phyloP scores from a whole-genome alignment of 1,140 invertebrate species.

The Lordiphosa stackelbergi region DNA sequence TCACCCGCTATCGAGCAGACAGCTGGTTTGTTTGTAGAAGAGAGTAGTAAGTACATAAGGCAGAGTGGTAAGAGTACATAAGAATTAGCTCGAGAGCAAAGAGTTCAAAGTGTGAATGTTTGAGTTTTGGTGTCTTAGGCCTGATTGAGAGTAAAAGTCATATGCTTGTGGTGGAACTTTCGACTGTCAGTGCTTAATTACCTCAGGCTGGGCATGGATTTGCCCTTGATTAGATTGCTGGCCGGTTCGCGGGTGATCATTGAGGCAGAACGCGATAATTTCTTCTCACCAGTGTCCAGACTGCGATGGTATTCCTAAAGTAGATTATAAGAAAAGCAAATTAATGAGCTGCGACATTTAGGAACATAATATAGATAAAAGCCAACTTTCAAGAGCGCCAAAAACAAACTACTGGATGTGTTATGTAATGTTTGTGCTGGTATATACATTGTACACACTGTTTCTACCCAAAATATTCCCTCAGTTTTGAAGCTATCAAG shows the following conservation, averaged over 20 bases:
- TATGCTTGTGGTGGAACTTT: conserved; percentile 4
- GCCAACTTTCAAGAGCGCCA: conserved; percentile 35
- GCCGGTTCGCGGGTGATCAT: conserved; percentile 79
- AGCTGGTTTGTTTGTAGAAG: conserved; percentile 66
- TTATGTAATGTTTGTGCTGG: too few species aligned
- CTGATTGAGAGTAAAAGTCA: conserved; percentile 29
- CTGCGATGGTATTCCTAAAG: conserved; percentile 87
- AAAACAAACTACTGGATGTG: conserved; percentile 17
- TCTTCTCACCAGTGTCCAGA: conserved; percentile 86
- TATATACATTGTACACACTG: too few species aligned
- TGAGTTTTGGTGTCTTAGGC: conserved; percentile 26
- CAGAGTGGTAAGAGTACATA: conserved; percentile 25
- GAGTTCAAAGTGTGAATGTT: conserved; percentile 28
- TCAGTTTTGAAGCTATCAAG: too few species aligned
- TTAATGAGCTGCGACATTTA: not conserved
- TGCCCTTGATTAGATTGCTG: conserved; percentile 91
- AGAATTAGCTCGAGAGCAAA: conserved; percentile 38
- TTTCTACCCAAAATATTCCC: too few species aligned
- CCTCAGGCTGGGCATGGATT: conserved; percentile 97
- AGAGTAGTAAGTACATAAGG: conserved; percentile 23
- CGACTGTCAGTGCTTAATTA: conserved; percentile 73
- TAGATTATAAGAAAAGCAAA: conserved; percentile 12
- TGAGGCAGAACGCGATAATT: conserved; percentile 82
- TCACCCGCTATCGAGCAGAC: conserved; percentile 78
- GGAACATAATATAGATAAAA: conserved; percentile 4